Conservation (phyloP, 2,888 invertebrate species). For the Chironomus tentans region DNA sequence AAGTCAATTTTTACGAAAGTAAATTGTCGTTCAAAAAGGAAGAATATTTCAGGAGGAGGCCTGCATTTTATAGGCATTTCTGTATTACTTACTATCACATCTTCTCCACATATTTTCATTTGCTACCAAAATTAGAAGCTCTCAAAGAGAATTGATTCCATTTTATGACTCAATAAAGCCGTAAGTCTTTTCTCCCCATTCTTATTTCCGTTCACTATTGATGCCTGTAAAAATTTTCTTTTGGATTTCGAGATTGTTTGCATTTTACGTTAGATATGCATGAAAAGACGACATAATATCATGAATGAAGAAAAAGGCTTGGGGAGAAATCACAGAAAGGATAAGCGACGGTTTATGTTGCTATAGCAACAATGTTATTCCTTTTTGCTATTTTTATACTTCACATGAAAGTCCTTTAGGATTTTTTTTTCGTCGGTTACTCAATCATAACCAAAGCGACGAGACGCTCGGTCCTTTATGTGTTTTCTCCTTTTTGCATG, state of each 20-base stretch:
- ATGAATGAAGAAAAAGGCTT: neutral
- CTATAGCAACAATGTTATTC: slow-evolving; percentile 5
- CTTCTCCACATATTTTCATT: neutral
- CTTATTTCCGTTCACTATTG: neutral
- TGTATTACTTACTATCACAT: neutral
- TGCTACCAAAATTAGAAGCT: slow-evolving; percentile 1
- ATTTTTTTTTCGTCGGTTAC: too few species aligned
- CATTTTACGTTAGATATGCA: slow-evolving; percentile 16
- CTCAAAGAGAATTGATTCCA: neutral
- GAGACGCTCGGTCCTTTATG: too few species aligned
- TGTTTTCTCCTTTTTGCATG: too few species aligned
- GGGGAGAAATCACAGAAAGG: slow-evolving; percentile 2
- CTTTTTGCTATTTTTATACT: neutral
- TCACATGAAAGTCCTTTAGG: neutral
- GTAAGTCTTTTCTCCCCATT: neutral
- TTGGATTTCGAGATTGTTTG: neutral
- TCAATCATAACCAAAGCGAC: too few species aligned
- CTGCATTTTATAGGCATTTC: slow-evolving; percentile 1
- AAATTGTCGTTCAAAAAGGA: neutral
- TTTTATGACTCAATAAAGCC: slow-evolving; percentile 24
- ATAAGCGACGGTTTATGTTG: neutral
- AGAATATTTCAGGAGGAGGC: neutral
- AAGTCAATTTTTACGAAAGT: neutral
- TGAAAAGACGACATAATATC: neutral
- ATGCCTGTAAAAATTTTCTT: neutral